Evolutionary conservation across 2,888 invertebrate genomes (phyloP), one percentile per base, ranked within the genome.

Genomic region (Choreutis nemorana): DNA sequence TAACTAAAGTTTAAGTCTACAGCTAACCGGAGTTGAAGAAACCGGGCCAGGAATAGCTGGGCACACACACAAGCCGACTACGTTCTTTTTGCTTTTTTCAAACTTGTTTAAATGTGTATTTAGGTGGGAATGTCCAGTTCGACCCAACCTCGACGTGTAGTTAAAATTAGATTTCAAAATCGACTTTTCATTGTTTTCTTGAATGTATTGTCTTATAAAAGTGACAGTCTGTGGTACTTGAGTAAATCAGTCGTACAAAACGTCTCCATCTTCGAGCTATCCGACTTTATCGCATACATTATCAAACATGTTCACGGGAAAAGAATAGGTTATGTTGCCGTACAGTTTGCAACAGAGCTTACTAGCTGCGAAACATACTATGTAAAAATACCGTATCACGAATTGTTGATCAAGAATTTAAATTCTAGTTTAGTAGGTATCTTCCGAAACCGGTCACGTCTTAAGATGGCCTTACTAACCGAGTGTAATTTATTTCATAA

Each of bases 1-100:
- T 61, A 66, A 66, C 67, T 64, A 55, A 54, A 54, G 54, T 52
- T 60, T n/a, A n/a, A n/a, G n/a, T n/a, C n/a, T n/a, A n/a, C n/a
- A n/a, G n/a, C n/a, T 26, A 29, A 26, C 21, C 29, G 25, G 55
- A 57, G 60, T 63, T 63, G 63, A 64, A 64, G 56, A 59, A 65
- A 65, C 62, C 58, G 55, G 55, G 49, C 55, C 63, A 55, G 55
- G 56, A 53, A 56, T 48, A 49, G 48, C 47, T 36, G 34, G 33
- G 39, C 36, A 34, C 40, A 35, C 38, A 34, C 49, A 23, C 9
- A 5, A 2, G 18, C 12, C 13, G 23, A n/a, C n/a, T n/a, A n/a
- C n/a, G n/a, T n/a, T 18, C 18, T 18, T 18, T 18, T 18, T 18
- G 18, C 18, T 18, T 18, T 18, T 18, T 18, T 18, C 8, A n/a